Base-by-base conservation (phyloP, 2,888 invertebrate species). In the Rutpela maculata region DNA sequence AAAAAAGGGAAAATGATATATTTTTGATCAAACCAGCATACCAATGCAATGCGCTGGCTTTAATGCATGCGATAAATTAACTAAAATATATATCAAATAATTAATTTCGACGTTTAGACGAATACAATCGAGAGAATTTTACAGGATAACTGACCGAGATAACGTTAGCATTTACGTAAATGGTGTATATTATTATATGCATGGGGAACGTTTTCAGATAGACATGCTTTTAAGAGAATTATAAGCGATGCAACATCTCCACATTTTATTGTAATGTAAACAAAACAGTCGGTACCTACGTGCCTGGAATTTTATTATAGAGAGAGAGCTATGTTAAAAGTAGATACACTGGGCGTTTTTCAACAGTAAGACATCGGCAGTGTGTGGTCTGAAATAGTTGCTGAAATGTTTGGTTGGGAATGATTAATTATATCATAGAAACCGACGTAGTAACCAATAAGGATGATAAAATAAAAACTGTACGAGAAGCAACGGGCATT, bases 221-320 rank as follows among this genome's bases (percentile, higher is more conserved):
- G 50, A n/a, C n/a, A 50, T 50, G n/a, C 50, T 50, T 50, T 50
- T 50, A 43, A 50, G 50, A n/a, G 50, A 50, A 50, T 50, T 50
- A 50, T n/a, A n/a, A 50, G 50, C 15, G n/a, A 50, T 50, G 50
- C 50, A 50, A 50, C 50, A 50, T 50, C 50, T 50, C 50, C n/a
- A 59, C 59, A 59, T 59, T 59, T 59, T 22, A 15, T 59, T 59
- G 59, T 19, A 59, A 22, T 59, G 19, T 59, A 59, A 59, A 59
- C 59, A 59, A 59, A 59, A 22, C 59, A 50, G 50, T n/a, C 2
- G 11, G 55, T 15, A 26, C 22, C 22, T 26, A 6, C 22, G 22
- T 59, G 11, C 22, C 22, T 59, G 59, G 59, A 59, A 59, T 59
- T 59, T 22, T 22, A 59, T 59, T 59, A 22, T 22, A 5, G 50